A percentile compares a stretch with the other conserved stretches of the same genome.
Evolutionary conservation across 2,888 invertebrate genomes (phyloP).

Genomic region (Macroteleia sp.): DNA sequence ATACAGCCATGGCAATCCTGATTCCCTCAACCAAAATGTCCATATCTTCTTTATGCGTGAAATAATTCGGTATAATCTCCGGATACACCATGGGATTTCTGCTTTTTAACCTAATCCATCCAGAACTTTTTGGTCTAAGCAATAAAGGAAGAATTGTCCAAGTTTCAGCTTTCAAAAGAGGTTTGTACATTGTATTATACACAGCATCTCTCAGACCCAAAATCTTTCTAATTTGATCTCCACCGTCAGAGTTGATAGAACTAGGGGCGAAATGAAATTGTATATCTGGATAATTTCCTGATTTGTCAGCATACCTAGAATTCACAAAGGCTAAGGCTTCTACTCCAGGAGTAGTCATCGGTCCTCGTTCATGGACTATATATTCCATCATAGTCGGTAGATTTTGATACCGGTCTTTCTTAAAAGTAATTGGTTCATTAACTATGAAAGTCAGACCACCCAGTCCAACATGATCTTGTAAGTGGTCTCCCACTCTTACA

Average conservation of each 20-base stretch:
- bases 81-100: slow-evolving; percentile 93
- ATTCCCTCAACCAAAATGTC: slow-evolving; percentile 92
- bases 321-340: slow-evolving; percentile 95
- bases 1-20: slow-evolving; percentile 91
- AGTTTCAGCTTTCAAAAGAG: slow-evolving; percentile 90
- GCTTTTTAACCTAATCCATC: slow-evolving; percentile 93
- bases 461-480: slow-evolving; percentile 95
- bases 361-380: slow-evolving; percentile 91
- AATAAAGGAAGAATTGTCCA: slow-evolving; percentile 93
- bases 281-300: slow-evolving; percentile 92
- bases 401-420: slow-evolving; percentile 90
- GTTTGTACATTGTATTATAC: slow-evolving; percentile 94
- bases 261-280: slow-evolving; percentile 95
- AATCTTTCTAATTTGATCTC: slow-evolving; percentile 91
- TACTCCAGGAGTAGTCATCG: slow-evolving; percentile 92
- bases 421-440: slow-evolving; percentile 91
- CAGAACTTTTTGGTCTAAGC: slow-evolving; percentile 93
- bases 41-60: slow-evolving; percentile 93
- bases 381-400: slow-evolving; percentile 92
- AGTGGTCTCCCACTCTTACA: slow-evolving; percentile 91
- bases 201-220: slow-evolving; percentile 91
- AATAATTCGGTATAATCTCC: slow-evolving; percentile 95
- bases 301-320: slow-evolving; percentile 92
- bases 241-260: slow-evolving; percentile 92
- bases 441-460: slow-evolving; percentile 93